These are phyloP conservation scores for Palaemon carinicauda DNA, from an alignment of 1,140 invertebrate species.

Conservation along the genomic window DNA sequence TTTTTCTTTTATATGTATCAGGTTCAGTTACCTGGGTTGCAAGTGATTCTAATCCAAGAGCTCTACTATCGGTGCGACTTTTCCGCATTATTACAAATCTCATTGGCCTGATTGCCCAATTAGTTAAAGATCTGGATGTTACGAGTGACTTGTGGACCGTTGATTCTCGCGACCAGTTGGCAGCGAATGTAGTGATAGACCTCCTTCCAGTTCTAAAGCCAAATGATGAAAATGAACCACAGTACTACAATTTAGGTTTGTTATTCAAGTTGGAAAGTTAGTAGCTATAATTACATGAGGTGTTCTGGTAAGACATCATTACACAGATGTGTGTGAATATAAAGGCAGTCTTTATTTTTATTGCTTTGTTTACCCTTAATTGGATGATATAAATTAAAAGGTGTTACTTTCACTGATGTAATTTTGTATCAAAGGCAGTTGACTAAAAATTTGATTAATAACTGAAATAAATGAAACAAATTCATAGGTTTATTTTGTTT, in stretches of 20 bases:
- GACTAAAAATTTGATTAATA: too few relatives aligned
- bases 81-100: slow-evolving; percentile 10
- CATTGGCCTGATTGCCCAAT: background rate
- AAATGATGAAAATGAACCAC: slow-evolving; percentile 34
- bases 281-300: background rate
- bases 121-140: background rate
- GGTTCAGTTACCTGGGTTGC: slow-evolving; percentile 25
- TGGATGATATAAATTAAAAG: too few relatives aligned
- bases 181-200: background rate
- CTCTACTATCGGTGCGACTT: slow-evolving; percentile 6
- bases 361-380: too few relatives aligned
- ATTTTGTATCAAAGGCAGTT: too few relatives aligned
- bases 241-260: slow-evolving; percentile 36
- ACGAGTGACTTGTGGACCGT: background rate
- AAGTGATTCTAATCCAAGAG: background rate
- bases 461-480: too few relatives aligned
- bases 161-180: background rate
- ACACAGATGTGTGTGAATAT: too few relatives aligned
- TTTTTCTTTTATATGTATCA: background rate
- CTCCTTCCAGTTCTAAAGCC: slow-evolving; percentile 25
- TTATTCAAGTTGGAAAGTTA: background rate
- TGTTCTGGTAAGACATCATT: background rate
- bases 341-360: too few relatives aligned
- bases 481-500: too few relatives aligned
- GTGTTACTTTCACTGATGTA: too few relatives aligned